Conservation (phyloP, 2,888 invertebrate genomes). For the Mylabris sibirica region DNA sequence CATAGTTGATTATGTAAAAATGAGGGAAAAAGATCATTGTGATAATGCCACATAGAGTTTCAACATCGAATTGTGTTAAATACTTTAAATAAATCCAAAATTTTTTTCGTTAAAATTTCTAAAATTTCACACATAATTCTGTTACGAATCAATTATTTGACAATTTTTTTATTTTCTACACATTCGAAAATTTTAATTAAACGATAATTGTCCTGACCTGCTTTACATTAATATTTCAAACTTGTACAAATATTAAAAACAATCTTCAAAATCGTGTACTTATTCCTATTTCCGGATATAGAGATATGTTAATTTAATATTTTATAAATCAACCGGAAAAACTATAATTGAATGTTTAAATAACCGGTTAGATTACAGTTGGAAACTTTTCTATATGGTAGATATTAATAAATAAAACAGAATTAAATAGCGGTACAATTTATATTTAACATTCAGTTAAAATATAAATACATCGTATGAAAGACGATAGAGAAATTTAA, state of each 20-base stretch:
- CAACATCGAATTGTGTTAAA: too few relatives aligned
- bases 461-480: too few relatives aligned
- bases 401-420: neutral
- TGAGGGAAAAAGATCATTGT: neutral
- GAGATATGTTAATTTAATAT: neutral
- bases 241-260: neutral
- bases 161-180: too few relatives aligned
- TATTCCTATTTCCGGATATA: neutral
- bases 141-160: too few relatives aligned
- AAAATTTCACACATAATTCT: too few relatives aligned
- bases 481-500: too few relatives aligned
- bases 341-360: constrained; percentile 5
- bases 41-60: too few relatives aligned
- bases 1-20: neutral
- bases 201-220: too few relatives aligned
- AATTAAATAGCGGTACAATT: neutral
- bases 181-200: too few relatives aligned
- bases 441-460: neutral
- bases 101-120: too few relatives aligned
- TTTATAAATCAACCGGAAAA: constrained; percentile 2
- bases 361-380: constrained; percentile 5
- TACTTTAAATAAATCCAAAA: too few relatives aligned
- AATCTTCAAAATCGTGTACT: neutral
- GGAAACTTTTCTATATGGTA: neutral
- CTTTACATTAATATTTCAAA: neutral